A percentile compares a stretch with the other conserved stretches of the same genome.
These are phyloP conservation scores for Criorhina ranunculi DNA, from an alignment of 2,888 invertebrate genomes.

Conservation along the genomic window DNA sequence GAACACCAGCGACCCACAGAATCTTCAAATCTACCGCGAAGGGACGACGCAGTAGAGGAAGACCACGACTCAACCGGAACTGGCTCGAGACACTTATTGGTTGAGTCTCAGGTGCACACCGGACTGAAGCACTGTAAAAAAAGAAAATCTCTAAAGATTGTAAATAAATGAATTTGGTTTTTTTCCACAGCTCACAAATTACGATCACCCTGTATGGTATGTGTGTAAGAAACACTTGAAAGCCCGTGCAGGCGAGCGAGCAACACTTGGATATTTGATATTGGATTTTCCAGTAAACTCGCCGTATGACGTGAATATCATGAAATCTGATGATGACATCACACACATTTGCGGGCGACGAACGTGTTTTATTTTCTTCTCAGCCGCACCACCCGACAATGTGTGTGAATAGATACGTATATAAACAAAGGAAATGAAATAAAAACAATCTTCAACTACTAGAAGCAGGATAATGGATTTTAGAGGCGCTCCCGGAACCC, in stretches of 20 bases:
- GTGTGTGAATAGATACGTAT: constrained; percentile 28
- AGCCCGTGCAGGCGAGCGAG: constrained; percentile 33
- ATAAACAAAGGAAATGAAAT: constrained; percentile 55
- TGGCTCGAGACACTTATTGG: background rate
- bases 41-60: too few relatives aligned
- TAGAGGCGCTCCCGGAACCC: background rate
- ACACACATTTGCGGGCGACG: constrained; percentile 67
- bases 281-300: constrained; percentile 71
- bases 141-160: background rate
- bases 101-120: too few relatives aligned
- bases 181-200: constrained; percentile 5
- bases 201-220: constrained; percentile 43
- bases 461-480: background rate
- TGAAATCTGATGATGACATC: constrained; percentile 76
- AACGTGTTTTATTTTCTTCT: constrained; percentile 49
- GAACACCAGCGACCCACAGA: too few relatives aligned
- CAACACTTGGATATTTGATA: constrained; percentile 72
- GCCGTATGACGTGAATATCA: constrained; percentile 71
- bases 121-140: too few relatives aligned
- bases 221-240: constrained; percentile 54
- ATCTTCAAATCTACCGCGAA: too few relatives aligned
- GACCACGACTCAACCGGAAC: too few relatives aligned
- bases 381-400: background rate
- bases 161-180: background rate
- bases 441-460: background rate